Evolutionary conservation across 1,140 invertebrate species (phyloP), one percentile per base, ranked within the genome.

Genomic region (Batillaria attramentaria): DNA sequence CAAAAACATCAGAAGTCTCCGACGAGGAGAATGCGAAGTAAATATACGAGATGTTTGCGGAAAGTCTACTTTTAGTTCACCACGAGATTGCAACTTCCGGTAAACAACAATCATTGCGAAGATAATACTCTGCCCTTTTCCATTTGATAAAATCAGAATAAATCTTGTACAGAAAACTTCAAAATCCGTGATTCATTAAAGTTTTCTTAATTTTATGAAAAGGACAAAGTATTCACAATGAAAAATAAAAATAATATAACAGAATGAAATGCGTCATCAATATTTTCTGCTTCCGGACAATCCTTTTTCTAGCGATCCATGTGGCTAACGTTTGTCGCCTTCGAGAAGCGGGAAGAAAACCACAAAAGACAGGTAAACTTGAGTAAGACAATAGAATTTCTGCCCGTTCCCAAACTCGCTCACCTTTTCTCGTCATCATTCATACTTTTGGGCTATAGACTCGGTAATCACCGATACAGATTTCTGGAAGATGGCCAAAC

Each of bases 81-180:
- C 68, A 72, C 42, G 42, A 75, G 57, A 42, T 42, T 42, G 37
- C 37, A 62, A 75, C 54, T 75, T 75, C 73, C 73, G 50, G 73
- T 62, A 75, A 75, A 75, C 73, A 75, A 75, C 28, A 42, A 57
- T 8, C n/a, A n/a, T n/a, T n/a, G n/a, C n/a, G n/a, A n/a, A n/a
- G n/a, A n/a, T n/a, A n/a, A n/a, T n/a, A n/a, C n/a, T n/a, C n/a
- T n/a, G n/a, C n/a, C n/a, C n/a, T n/a, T n/a, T n/a, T n/a, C n/a
- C n/a, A n/a, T n/a, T n/a, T n/a, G n/a, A n/a, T n/a, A 42, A 8
- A 75, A 73, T 73, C 13, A n/a, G 16, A 10, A 31, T 16, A 28
- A 16, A 3, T 8, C 16, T 72, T n/a, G 35, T 50, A 28, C 4
- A 72, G 28, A 72, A 10, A 2, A 50, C 20, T 31, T 43, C n/a